These are phyloP conservation scores for Euplagia quadripunctaria DNA, from an alignment of 2,888 invertebrate species.

Conservation along the genomic window DNA sequence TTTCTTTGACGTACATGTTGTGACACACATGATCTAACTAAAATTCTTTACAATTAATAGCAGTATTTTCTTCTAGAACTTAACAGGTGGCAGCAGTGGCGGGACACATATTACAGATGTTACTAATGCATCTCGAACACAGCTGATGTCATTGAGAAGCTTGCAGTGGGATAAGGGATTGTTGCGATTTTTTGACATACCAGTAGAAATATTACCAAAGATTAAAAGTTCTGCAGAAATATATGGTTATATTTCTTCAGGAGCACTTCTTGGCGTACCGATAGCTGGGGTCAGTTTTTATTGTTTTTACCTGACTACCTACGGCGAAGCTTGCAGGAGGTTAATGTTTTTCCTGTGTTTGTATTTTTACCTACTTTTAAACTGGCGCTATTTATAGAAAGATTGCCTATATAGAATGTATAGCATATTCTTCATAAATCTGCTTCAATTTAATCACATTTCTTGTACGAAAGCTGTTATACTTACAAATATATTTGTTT, in stretches of 20 bases:
- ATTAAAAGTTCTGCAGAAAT: conserved; percentile 97
- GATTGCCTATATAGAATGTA: background rate
- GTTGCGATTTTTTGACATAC: conserved; percentile 96
- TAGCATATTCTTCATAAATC: background rate
- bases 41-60: background rate
- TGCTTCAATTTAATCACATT: too few species aligned
- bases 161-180: conserved; percentile 96
- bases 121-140: conserved; percentile 98
- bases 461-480: too few species aligned
- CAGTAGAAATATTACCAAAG: conserved; percentile 93
- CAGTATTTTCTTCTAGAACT: conserved; percentile 76
- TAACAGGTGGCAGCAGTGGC: conserved; percentile 87
- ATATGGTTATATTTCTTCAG: conserved; percentile 93
- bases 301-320: conserved; percentile 38
- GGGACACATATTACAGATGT: conserved; percentile 96
- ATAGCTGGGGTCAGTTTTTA: conserved; percentile 93
- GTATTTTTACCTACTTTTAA: conserved; percentile 23
- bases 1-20: too few species aligned
- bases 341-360: conserved; percentile 48
- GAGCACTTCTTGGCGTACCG: conserved; percentile 92
- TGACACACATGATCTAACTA: background rate
- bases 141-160: conserved; percentile 97
- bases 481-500: background rate
- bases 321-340: conserved; percentile 38
- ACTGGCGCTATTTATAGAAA: conserved; percentile 10